Conservation (phyloP, 2,113 vertebrate species). For the Paedocypris sp. region DNA sequence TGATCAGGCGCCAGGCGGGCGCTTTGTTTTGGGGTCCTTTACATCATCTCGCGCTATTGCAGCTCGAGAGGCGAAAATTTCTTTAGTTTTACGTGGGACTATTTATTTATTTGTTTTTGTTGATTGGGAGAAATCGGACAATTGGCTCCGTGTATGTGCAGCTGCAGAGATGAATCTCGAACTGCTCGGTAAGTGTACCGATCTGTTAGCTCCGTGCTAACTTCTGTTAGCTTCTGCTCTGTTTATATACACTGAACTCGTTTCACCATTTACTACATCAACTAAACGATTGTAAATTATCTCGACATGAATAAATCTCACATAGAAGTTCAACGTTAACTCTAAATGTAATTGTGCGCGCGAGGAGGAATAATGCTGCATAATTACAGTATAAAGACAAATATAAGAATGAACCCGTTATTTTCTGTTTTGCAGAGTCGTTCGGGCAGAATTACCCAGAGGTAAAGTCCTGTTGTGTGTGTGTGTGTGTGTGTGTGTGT, state of each 20-base stretch:
- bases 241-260: background rate
- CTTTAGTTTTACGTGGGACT: too few species aligned
- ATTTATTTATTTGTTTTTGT: background rate
- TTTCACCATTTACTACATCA: too few species aligned
- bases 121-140: background rate
- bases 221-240: background rate
- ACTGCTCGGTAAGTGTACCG: slow-evolving; percentile 54
- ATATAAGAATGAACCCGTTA: too few species aligned
- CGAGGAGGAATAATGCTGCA: too few species aligned
- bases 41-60: slow-evolving; percentile 16
- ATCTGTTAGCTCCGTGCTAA: background rate
- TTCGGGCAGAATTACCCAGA: slow-evolving; percentile 98
- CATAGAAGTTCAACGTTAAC: too few species aligned
- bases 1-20: slow-evolving; percentile 30
- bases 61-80: too few species aligned
- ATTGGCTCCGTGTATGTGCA: background rate
- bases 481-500: background rate
- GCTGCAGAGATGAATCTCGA: slow-evolving; percentile 58
- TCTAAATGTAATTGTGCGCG: too few species aligned
- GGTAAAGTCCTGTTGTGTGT: slow-evolving; percentile 58
- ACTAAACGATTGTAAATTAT: too few species aligned
- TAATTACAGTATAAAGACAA: too few species aligned
- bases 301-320: too few species aligned
- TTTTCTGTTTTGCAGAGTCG: slow-evolving; percentile 68
- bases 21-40: slow-evolving; percentile 57